Evolutionary conservation across 2,113 vertebrate species (phyloP).

Genomic region (Vimba vimba): DNA sequence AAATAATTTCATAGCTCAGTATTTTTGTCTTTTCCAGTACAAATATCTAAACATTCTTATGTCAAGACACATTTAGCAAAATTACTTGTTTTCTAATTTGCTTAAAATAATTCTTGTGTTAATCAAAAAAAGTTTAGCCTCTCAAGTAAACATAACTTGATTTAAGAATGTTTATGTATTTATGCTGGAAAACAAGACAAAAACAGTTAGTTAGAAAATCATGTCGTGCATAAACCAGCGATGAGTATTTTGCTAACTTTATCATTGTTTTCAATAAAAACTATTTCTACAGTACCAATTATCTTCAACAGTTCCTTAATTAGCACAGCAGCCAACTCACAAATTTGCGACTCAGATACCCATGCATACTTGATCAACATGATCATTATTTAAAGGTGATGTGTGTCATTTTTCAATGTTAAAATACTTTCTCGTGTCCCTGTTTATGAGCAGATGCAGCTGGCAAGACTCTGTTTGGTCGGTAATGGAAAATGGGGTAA

Average conservation of each 20-base stretch:
- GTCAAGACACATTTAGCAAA: no score
- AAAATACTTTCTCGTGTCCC: background rate
- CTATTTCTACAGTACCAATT: no score
- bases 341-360: background rate
- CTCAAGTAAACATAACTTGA: background rate
- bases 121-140: background rate
- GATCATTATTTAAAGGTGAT: background rate
- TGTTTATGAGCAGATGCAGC: background rate
- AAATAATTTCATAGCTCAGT: no score
- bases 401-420: background rate
- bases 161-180: background rate
- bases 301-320: background rate
- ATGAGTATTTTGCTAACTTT: background rate
- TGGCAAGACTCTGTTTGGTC: background rate
- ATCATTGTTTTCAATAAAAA: background rate
- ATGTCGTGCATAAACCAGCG: no score
- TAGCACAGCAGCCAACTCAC: background rate
- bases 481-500: background rate
- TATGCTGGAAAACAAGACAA: background rate
- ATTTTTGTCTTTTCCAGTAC: no score
- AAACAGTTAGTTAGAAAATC: no score
- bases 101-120: background rate
- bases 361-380: background rate
- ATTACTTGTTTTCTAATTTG: background rate
- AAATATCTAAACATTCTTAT: no score